Percentiles rank a stretch among this genome's conserved stretches.
These are phyloP conservation scores for Diadromus collaris DNA, from an alignment of 2,888 invertebrate species.

Conservation along the genomic window DNA sequence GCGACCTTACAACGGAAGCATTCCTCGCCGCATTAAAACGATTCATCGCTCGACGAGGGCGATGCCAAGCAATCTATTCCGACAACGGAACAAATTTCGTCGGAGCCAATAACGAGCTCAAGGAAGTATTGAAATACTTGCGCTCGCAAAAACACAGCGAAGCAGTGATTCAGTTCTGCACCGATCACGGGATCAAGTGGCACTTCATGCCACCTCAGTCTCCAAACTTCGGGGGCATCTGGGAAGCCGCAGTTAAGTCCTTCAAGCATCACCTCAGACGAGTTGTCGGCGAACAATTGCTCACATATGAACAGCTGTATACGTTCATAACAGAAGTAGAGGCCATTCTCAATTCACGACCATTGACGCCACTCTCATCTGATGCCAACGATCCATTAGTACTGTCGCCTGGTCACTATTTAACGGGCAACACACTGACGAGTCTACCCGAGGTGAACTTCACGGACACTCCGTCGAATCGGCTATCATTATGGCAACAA, in stretches of 20 bases:
- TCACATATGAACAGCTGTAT: no score
- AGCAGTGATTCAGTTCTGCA: no score
- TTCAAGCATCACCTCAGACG: slow-evolving; percentile 63
- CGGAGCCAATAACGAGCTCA: slow-evolving; percentile 2
- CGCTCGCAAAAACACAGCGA: background rate
- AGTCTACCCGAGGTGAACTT: no score
- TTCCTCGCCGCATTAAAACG: background rate
- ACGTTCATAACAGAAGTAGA: slow-evolving; percentile 36
- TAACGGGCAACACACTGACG: background rate
- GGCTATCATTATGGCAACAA: slow-evolving; percentile 55
- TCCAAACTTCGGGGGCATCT: slow-evolving; percentile 66
- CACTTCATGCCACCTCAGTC: slow-evolving; percentile 66
- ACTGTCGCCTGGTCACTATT: slow-evolving; percentile 51
- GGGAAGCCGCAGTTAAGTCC: slow-evolving; percentile 67
- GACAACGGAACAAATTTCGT: slow-evolving; percentile 10
- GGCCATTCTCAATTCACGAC: slow-evolving; percentile 54
- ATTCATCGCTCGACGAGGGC: background rate
- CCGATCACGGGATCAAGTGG: slow-evolving; percentile 62
- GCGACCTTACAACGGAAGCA: slow-evolving; percentile 10
- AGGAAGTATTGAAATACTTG: background rate
- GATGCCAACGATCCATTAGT: slow-evolving; percentile 47
- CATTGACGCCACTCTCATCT: slow-evolving; percentile 50
- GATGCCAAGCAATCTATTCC: background rate
- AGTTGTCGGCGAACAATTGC: background rate
- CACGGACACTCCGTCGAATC: slow-evolving; percentile 30